Evolutionary conservation across 2,888 invertebrate genomes (phyloP), one percentile per base, ranked within the genome.

Genomic region (Plutella xylostella): DNA sequence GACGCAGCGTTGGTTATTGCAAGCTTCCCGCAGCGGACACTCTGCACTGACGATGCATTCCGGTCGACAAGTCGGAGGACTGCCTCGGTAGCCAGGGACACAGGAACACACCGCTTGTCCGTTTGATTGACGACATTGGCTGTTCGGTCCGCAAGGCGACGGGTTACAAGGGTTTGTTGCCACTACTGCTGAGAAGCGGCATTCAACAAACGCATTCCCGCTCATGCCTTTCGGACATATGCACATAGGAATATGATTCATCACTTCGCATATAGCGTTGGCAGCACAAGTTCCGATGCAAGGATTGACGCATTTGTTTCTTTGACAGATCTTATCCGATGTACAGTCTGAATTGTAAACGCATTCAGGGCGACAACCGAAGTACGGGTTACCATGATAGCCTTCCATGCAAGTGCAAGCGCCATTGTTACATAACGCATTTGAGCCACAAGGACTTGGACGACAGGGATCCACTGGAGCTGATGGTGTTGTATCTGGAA

Each of bases 141-240:
- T 89, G 61, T 92, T 90, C 14, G 89, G 87, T 38, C 93, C 93
- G 64, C 94, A 94, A 1, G 93, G 92, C 41, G 91, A 89, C 22
- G 92, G 92, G 51, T 88, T 79, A 61, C 93, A 93, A 17, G 92
- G 90, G 68, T 90, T 89, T 46, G 58, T 51, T 3, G 62, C 53
- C 14, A 55, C 50, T 44, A 65, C 79, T 42, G 19, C 5, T 35
- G 79, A 55, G 35, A 59, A 63, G 51, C 82, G 77, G 56, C 90
- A 91, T 58, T 86, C 85, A 3, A 87, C 75, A 58, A 89, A 89
- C 38, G 90, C 88, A 70, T 91, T 90, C 39, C 91, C 91, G 30
- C 85, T 84, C 78, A 87, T 86, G 45, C 88, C 87, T 47, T 86
- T 85, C 1, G 88, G 88, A 61, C 91, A 91, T 44, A 87, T 87